Percentiles rank a stretch among this genome's conserved stretches.
Evolutionary conservation across 2,888 invertebrate genomes (phyloP).

Genomic region (Dasypolia templi): DNA sequence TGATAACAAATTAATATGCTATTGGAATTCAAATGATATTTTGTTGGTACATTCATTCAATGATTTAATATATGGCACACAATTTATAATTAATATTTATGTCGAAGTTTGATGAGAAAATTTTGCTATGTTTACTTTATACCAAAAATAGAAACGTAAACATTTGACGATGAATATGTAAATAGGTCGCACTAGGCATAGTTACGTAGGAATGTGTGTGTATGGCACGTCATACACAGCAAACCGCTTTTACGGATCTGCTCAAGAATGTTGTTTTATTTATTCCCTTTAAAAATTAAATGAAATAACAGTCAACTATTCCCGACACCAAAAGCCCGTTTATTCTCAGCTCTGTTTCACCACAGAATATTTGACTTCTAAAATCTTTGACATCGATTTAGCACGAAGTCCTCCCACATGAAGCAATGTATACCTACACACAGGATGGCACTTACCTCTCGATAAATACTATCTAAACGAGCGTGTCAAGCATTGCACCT

Average conservation of each 20-base stretch:
- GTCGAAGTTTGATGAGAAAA: not conserved
- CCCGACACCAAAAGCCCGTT: not conserved
- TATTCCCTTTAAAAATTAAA: not conserved
- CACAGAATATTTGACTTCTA: not conserved
- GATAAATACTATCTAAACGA: conserved; percentile 66
- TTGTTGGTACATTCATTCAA: conserved; percentile 1
- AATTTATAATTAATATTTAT: not conserved
- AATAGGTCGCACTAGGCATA: not conserved
- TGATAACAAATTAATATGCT: conserved; percentile 29
- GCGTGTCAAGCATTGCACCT: conserved; percentile 52
- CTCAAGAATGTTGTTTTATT: not conserved
- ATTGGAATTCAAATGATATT: conserved; percentile 25
- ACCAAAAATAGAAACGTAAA: too few species aligned
- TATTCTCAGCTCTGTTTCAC: not conserved
- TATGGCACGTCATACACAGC: not conserved
- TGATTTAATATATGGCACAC: conserved; percentile 1
- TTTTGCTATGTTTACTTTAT: not conserved
- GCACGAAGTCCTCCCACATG: not conserved
- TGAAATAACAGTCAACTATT: not conserved
- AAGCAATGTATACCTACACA: conserved; percentile 20
- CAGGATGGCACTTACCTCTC: conserved; percentile 25
- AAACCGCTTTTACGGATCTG: not conserved
- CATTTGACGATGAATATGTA: not conserved
- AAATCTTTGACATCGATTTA: conserved; percentile 3
- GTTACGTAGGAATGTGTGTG: not conserved